Evolutionary conservation across 2,797 vertebrate species (phyloP).

Genomic region (Zenarchopterus dispar): DNA sequence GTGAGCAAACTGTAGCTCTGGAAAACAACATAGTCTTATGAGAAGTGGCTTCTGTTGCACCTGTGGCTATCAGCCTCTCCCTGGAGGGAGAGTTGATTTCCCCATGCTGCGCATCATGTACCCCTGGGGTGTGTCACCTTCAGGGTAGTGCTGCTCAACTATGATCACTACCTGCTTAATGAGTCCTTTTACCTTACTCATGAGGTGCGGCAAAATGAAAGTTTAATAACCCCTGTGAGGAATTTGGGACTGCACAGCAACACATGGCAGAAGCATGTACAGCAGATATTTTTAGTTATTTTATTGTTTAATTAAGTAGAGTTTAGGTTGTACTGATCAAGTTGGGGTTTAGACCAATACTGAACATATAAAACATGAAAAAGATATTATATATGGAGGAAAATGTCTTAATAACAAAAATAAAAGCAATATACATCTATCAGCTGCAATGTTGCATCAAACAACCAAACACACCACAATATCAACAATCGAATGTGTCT

Average conservation of each 20-base stretch:
- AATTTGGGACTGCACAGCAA: slow-evolving; percentile 5
- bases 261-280: neutral
- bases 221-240: slow-evolving; percentile 53
- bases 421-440: neutral
- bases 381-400: neutral
- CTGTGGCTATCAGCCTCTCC: slow-evolving; percentile 32
- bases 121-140: slow-evolving; percentile 40
- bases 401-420: slow-evolving; percentile 1
- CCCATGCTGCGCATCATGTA: slow-evolving; percentile 43
- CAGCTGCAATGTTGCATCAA: neutral
- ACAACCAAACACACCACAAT: neutral
- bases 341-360: too few relatives aligned
- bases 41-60: slow-evolving; percentile 44
- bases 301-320: too few relatives aligned
- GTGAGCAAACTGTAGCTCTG: slow-evolving; percentile 3
- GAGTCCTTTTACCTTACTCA: slow-evolving; percentile 69
- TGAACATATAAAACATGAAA: too few relatives aligned
- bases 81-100: slow-evolving; percentile 64
- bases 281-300: neutral
- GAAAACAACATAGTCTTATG: neutral
- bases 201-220: slow-evolving; percentile 55
- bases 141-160: slow-evolving; percentile 46
- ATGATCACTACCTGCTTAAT: slow-evolving; percentile 75
- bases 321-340: too few relatives aligned
- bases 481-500: neutral